These are phyloP conservation scores for Philereme transversata DNA, from an alignment of 2,888 invertebrate species.

Conservation along the genomic window DNA sequence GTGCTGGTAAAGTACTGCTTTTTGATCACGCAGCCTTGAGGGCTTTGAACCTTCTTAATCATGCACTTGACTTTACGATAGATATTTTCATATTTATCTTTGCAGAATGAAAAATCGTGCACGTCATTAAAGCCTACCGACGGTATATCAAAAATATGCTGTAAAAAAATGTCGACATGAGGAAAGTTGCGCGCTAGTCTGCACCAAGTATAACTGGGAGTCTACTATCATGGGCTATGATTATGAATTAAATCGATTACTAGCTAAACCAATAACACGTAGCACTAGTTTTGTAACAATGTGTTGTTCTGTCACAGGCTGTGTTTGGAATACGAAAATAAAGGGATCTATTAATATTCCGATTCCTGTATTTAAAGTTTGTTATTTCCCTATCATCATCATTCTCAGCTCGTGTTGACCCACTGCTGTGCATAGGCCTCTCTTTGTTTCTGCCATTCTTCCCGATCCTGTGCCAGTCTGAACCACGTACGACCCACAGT, in stretches of 20 bases:
- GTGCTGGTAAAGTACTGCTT: slow-evolving; percentile 63
- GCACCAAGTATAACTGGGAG: too few relatives aligned
- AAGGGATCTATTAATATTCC: slow-evolving; percentile 10
- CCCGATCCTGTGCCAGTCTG: too few relatives aligned
- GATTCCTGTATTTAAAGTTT: slow-evolving; percentile 2
- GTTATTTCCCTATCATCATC: too few relatives aligned
- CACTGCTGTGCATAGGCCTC: too few relatives aligned
- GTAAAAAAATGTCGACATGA: not conserved
- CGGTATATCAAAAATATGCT: not conserved
- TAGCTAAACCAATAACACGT: not conserved
- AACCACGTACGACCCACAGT: too few relatives aligned
- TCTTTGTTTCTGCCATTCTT: too few relatives aligned
- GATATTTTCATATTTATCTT: slow-evolving; percentile 17
- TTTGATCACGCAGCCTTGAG: slow-evolving; percentile 72
- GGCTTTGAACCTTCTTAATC: slow-evolving; percentile 74
- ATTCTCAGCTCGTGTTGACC: too few relatives aligned
- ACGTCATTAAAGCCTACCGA: not conserved
- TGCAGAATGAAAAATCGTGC: not conserved
- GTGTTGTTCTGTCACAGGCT: not conserved
- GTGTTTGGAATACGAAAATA: slow-evolving; percentile 15
- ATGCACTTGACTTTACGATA: slow-evolving; percentile 39
- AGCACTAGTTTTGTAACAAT: not conserved
- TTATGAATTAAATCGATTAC: not conserved
- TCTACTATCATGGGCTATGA: too few relatives aligned
- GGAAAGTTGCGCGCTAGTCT: too few relatives aligned